Base-by-base conservation (phyloP, 2,797 vertebrate species). In the Polyboroides typus region DNA sequence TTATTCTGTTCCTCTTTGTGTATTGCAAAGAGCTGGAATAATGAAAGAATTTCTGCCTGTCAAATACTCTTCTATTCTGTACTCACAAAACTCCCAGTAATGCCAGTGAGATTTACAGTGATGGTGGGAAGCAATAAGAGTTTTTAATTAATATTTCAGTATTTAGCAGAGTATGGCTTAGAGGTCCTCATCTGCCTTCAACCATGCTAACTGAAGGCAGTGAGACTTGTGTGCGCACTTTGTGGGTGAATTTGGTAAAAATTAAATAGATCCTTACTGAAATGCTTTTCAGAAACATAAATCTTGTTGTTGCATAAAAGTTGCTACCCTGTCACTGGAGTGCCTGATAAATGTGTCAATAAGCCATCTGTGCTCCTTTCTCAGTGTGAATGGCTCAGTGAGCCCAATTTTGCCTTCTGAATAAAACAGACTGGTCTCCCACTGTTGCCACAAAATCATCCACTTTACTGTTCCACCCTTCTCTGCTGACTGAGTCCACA, bases 1-100 rank as follows among this genome's bases (percentile, higher is more conserved):
- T 68, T 58, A 86, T 95, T 96, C 62, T 96, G 19, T 81, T 93
- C 86, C 84, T 94, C 70, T 89, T 91, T 86, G 36, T 81, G 67
- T 90, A 63, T 84, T 96, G 66, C 34, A 87, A 88, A 81, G 56
- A 79, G 47, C 21, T 70, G 48, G 90, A 96, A 96, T 71, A 89
- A 53, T 81, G 84, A 84, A 96, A 88, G 76, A 71, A 68, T 56
- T 89, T 92, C 79, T 83, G 27, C 82, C 56, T 94, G 66, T 83
- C 62, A 70, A 58, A 63, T 89, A 34, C 15, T 76, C 38, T 67
- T 79, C 87, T 85, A 5, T 50, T 90, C 68, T 94, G 68, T 85
- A 74, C 82, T 86, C 73, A 83, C 19, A 71, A 25, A 81, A 25
- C 9, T 50, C 15, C 20, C 33, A 71, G 22, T 78, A 75, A 58